Evolutionary conservation across 2,797 vertebrate genomes (phyloP).

Genomic region (Parauchenoglanis punctatus): DNA sequence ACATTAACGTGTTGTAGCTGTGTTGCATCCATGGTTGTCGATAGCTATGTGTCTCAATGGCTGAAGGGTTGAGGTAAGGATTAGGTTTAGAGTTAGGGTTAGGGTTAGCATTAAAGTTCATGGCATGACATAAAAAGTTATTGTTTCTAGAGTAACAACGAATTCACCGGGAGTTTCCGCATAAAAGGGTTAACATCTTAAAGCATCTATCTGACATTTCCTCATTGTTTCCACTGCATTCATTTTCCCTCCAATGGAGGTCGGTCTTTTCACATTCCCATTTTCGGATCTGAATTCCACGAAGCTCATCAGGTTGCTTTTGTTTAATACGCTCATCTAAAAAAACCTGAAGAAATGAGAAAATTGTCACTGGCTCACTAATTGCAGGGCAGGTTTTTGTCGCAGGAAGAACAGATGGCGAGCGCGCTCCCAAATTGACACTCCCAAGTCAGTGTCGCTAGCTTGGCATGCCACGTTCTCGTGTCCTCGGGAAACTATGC

Average conservation of each 20-base stretch:
- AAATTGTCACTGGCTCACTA: constrained; percentile 6
- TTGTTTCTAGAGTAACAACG: background rate
- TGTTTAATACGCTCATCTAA: background rate
- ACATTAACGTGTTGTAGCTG: too few relatives aligned
- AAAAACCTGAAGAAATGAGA: background rate
- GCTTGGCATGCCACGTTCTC: background rate
- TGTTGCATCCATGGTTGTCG: too few relatives aligned
- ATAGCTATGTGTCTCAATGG: too few relatives aligned
- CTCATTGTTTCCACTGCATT: background rate
- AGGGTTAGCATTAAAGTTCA: too few relatives aligned
- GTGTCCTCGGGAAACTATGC: constrained; percentile 20
- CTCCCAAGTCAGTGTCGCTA: constrained; percentile 14
- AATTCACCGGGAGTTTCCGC: too few relatives aligned
- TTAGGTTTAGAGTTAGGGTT: too few relatives aligned
- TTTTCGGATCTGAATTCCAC: background rate
- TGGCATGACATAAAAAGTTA: background rate
- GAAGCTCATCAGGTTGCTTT: background rate
- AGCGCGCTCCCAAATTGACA: background rate
- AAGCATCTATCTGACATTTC: too few relatives aligned
- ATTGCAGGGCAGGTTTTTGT: background rate
- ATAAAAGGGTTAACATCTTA: background rate
- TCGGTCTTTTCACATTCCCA: background rate
- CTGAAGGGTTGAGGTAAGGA: too few relatives aligned
- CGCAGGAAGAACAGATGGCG: constrained; percentile 24
- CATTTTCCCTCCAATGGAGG: background rate